These are phyloP conservation scores for Ictidomys tridecemlineatus DNA, from an alignment of 2,113 vertebrate species.

Conservation along the genomic window DNA sequence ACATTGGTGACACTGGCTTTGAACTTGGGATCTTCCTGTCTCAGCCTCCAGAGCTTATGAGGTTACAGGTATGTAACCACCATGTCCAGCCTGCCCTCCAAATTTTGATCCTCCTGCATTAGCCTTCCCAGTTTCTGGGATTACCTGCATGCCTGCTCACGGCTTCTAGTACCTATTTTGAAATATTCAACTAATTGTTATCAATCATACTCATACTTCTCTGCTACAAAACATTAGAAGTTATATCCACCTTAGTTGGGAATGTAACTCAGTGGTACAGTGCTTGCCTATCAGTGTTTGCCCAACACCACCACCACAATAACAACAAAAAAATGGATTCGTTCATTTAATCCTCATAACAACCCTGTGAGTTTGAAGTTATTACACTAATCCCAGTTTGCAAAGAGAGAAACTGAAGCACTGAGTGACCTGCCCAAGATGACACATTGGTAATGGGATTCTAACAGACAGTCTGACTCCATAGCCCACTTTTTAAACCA, in stretches of 20 bases:
- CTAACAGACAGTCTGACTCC: neutral
- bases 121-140: no score
- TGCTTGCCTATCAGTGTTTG: neutral
- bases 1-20: no score
- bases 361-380: neutral
- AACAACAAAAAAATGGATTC: neutral
- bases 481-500: neutral
- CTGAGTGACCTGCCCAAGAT: neutral
- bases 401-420: slow-evolving; percentile 11
- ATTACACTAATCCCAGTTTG: neutral
- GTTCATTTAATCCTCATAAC: neutral
- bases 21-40: no score
- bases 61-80: no score
- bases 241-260: neutral
- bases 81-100: no score
- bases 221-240: neutral
- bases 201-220: neutral
- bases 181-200: neutral
- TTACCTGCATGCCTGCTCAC: no score
- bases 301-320: neutral
- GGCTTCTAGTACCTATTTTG: neutral
- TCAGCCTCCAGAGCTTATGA: no score
- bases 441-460: neutral
- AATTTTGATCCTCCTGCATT: no score
- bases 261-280: no score